phyloP scores from a whole-genome alignment of 1,140 invertebrate genomes.

The Pteromalus puparum region DNA sequence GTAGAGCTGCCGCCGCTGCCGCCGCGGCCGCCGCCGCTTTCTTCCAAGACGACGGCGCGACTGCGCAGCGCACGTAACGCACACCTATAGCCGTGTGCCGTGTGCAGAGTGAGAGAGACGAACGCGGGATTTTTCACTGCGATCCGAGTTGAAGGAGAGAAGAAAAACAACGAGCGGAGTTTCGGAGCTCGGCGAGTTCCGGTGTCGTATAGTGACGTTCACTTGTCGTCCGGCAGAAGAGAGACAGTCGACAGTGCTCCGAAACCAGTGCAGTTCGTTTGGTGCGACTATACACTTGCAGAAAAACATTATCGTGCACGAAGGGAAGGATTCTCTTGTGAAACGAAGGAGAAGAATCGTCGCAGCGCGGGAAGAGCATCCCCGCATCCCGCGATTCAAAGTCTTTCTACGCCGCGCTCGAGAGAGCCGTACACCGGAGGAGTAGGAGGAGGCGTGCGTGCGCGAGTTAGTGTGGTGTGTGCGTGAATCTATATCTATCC shows the following conservation, averaged over 20 bases:
- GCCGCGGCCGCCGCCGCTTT: not conserved
- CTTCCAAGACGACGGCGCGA: conserved; percentile 32
- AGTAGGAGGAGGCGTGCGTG: conserved; percentile 1
- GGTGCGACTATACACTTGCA: no score
- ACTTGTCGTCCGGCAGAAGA: no score
- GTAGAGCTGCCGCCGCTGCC: no score
- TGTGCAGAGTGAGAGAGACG: conserved; percentile 61
- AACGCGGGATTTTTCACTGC: conserved; percentile 43
- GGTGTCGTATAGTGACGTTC: no score
- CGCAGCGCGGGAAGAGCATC: no score
- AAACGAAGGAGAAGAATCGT: no score
- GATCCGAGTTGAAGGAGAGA: not conserved
- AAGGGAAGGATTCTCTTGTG: no score
- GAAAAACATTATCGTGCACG: no score
- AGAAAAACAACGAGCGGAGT: not conserved
- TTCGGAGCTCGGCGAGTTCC: no score
- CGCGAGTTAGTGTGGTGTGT: not conserved
- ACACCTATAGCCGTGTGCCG: conserved; percentile 55
- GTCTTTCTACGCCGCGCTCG: not conserved
- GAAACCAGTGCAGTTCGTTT: no score
- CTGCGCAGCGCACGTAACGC: conserved; percentile 37
- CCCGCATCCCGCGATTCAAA: no score
- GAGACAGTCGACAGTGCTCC: no score
- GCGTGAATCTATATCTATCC: not conserved
- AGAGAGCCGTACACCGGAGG: not conserved